These are phyloP conservation scores for Helicoverpa assulta DNA, from an alignment of 2,888 invertebrate species.

Conservation along the genomic window DNA sequence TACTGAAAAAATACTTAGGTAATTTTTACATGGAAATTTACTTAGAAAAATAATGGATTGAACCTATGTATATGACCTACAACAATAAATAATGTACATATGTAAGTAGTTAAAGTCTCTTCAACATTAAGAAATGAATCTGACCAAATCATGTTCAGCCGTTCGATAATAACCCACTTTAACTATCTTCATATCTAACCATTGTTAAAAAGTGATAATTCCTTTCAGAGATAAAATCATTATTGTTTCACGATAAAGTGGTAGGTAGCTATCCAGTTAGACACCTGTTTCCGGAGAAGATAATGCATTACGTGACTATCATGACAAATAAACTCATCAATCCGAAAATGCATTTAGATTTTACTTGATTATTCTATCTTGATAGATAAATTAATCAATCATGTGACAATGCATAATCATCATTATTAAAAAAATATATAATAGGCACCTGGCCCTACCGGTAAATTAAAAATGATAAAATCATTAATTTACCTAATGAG, in stretches of 20 bases:
- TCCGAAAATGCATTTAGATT: neutral
- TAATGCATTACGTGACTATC: neutral
- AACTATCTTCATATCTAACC: too few species aligned
- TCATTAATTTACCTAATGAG: neutral
- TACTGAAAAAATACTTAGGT: neutral
- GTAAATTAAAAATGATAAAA: neutral
- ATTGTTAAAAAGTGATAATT: too few species aligned
- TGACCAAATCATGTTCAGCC: too few species aligned
- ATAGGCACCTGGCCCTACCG: neutral
- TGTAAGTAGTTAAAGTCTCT: neutral
- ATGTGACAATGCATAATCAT: neutral
- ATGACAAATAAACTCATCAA: neutral
- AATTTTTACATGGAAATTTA: too few species aligned
- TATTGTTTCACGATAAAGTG: neutral
- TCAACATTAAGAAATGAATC: too few species aligned
- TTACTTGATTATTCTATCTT: neutral
- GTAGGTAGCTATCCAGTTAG: neutral
- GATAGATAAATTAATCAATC: neutral
- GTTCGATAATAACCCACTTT: too few species aligned
- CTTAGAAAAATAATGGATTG: too few species aligned
- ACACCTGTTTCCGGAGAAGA: neutral
- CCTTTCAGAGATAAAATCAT: neutral
- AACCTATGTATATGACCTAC: too few species aligned
- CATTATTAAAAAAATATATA: neutral
- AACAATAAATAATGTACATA: neutral